Base-by-base conservation (phyloP, 2,797 vertebrate genomes). In the Mormyrus proboscirostris region DNA sequence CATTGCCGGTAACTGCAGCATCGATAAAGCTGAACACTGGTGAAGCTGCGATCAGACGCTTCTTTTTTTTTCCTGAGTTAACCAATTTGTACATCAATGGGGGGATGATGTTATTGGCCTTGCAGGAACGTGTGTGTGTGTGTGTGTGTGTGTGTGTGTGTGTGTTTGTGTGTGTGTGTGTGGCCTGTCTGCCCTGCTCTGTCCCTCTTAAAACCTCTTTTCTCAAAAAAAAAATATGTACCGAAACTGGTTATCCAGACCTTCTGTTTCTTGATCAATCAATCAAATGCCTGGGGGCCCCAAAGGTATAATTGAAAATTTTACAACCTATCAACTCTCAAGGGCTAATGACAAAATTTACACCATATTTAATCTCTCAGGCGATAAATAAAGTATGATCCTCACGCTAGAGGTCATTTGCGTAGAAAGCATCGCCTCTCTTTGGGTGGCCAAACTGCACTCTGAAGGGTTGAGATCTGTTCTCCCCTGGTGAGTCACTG, bases 301-400 rank as follows among this genome's bases (percentile, higher is more conserved):
- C 22, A 51, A 85, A 25, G 22, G 49, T 25, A 85, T 51, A 85
- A 51, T 51, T 51, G 50, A 29, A 85, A n/a, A 51, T 25, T 50
- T 85, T 85, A 85, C 44, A 51, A 51, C 49, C 82, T 85, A 85
- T 50, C 82, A 85, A 50, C 47, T 50, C 82, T 47, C 82, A 49
- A 85, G 49, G 82, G 82, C 82, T 85, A 85, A 85, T 85, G n/a
- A 29, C 10, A 85, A 85, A 51, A 82, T 51, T 25, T 84, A 49
- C 47, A 22, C 9, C 49, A 25, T 85, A 25, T 50, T 47, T 25
- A 85, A 85, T 50, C 4, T 85, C 22, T 51, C 49, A 16, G 82
- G 47, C 14, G 12, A 85, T 50, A 51, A 85, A 85, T 85, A 85
- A 85, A 49, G 44, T 29, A 51, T 12, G 49, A 85, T 85, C 51